Percentiles rank a stretch among this genome's conserved stretches.
phyloP scores from a whole-genome alignment of 2,113 vertebrate genomes.

The Lipotes vexillifer region DNA sequence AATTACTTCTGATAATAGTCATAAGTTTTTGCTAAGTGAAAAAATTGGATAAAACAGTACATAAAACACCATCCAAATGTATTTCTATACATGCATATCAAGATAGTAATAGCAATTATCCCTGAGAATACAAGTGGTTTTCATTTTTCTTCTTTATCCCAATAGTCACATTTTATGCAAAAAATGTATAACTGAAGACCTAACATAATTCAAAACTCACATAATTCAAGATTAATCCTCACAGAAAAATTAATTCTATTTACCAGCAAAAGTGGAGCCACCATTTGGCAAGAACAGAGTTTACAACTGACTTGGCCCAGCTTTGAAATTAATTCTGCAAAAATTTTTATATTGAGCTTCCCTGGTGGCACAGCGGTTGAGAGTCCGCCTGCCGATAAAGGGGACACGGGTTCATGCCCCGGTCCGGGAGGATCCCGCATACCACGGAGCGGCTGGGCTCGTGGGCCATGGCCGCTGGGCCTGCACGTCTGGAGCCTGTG shows the following conservation, averaged over 20 bases:
- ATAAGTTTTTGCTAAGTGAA: constrained; percentile 22
- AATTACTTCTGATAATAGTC: neutral
- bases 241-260: constrained; percentile 3
- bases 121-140: neutral
- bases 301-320: neutral
- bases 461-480: too few species aligned
- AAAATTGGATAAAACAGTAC: neutral
- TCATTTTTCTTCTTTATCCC: neutral
- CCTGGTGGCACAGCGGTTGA: too few species aligned
- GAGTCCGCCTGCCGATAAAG: too few species aligned
- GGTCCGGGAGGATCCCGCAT: too few species aligned
- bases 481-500: too few species aligned
- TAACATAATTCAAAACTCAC: neutral
- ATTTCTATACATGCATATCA: neutral
- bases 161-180: neutral
- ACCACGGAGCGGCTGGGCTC: too few species aligned
- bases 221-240: constrained; percentile 20
- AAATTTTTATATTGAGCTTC: neutral
- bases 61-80: neutral
- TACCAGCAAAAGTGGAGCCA: neutral
- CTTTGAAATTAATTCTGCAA: constrained; percentile 5
- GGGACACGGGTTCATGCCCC: too few species aligned
- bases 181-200: neutral
- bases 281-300: neutral
- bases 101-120: neutral